A percentile compares a stretch with the other conserved stretches of the same genome.
Evolutionary conservation across 2,797 vertebrate species (phyloP).

Genomic region (Danio kyathit): DNA sequence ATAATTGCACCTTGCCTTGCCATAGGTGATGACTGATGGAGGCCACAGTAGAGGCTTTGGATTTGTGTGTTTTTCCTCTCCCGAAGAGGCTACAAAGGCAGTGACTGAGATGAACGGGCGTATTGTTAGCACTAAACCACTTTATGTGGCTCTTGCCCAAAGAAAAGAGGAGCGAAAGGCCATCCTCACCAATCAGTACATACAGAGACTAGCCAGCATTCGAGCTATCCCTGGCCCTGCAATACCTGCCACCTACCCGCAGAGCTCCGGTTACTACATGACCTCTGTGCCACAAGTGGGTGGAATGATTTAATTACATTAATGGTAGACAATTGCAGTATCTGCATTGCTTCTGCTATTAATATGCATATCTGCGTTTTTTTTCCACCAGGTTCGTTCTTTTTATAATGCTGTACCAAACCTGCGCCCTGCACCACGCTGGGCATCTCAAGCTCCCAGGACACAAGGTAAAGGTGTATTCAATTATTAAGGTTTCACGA

Average conservation of each 20-base stretch:
- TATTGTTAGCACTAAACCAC: slow-evolving; percentile 94
- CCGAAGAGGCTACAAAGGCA: slow-evolving; percentile 98
- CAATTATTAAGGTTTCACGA: too few relatives aligned
- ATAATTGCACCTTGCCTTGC: background rate
- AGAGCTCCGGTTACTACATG: slow-evolving; percentile 86
- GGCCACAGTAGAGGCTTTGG: slow-evolving; percentile 97
- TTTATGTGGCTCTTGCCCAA: slow-evolving; percentile 95
- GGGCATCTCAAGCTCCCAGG: slow-evolving; percentile 83
- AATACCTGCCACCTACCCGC: slow-evolving; percentile 88
- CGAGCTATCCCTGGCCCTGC: slow-evolving; percentile 84
- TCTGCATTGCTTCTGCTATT: background rate
- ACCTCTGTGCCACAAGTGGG: slow-evolving; percentile 88
- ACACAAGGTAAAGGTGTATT: slow-evolving; percentile 80
- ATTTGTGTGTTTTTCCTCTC: slow-evolving; percentile 98
- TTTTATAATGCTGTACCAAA: slow-evolving; percentile 81
- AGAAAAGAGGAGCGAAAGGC: slow-evolving; percentile 96
- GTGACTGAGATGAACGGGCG: slow-evolving; percentile 98
- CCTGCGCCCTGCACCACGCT: slow-evolving; percentile 85
- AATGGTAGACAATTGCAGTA: background rate
- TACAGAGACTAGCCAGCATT: slow-evolving; percentile 90
- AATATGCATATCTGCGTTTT: slow-evolving; percentile 47
- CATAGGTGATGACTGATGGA: slow-evolving; percentile 95
- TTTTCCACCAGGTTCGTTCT: slow-evolving; percentile 81
- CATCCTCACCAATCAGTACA: slow-evolving; percentile 96
- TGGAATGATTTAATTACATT: background rate